Evolutionary conservation across 1,140 invertebrate genomes (phyloP).

Genomic region (Rhopalosiphum maidis): DNA sequence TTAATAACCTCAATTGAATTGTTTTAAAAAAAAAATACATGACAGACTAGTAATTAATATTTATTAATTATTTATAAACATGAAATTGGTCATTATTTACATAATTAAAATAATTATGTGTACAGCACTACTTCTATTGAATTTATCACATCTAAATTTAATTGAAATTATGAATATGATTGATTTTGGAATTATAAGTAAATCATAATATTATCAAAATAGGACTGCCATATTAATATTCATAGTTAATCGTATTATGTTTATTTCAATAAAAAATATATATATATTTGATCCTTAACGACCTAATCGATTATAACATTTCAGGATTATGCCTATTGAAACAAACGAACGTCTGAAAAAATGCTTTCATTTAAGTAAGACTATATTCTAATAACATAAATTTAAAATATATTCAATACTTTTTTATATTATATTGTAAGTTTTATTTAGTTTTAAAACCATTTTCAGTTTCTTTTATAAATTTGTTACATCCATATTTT

Average conservation of each 20-base stretch:
- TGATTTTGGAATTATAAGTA: neutral
- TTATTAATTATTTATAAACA: neutral
- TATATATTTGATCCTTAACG: neutral
- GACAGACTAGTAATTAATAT: neutral
- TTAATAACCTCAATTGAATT: neutral
- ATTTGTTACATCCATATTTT: too few species aligned
- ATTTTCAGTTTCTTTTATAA: too few species aligned
- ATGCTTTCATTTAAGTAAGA: constrained; percentile 50
- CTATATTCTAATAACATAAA: neutral
- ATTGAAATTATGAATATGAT: neutral
- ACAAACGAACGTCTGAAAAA: constrained; percentile 39
- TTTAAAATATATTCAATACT: neutral
- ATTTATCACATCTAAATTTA: neutral
- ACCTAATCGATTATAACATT: constrained; percentile 19
- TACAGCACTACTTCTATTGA: neutral
- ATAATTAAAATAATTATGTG: neutral
- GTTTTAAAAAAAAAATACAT: neutral
- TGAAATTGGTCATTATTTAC: neutral
- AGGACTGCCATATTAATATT: neutral
- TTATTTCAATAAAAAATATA: neutral
- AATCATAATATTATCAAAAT: neutral
- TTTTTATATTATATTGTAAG: too few species aligned
- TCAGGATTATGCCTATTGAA: constrained; percentile 39
- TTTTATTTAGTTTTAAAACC: too few species aligned
- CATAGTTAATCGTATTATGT: neutral